Conservation (phyloP, 2,113 vertebrate species). For the Nesospiza acunhae region DNA sequence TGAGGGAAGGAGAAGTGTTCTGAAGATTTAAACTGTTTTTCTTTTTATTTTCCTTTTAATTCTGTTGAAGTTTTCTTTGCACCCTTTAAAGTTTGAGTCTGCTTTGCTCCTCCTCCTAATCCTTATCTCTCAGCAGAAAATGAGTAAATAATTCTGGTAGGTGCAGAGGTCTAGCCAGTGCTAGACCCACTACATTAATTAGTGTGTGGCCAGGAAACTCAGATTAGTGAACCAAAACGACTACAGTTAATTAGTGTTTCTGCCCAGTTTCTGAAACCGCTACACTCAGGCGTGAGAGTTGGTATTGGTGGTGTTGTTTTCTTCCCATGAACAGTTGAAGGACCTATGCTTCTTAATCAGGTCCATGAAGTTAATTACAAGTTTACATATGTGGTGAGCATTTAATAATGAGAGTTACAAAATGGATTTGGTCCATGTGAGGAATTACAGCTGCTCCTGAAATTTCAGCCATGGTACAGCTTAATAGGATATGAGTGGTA, state of each 20-base stretch:
- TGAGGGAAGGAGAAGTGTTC: not conserved
- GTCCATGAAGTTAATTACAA: not conserved
- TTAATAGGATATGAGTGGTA: not conserved
- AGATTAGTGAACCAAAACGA: not conserved
- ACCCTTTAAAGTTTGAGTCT: not conserved
- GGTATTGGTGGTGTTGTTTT: rapidly evolving
- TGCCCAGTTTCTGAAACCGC: not conserved
- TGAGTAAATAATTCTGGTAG: not conserved
- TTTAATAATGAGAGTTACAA: not conserved
- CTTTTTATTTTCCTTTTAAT: not conserved
- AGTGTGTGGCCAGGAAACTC: not conserved
- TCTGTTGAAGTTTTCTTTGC: not conserved
- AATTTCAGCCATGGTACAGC: not conserved
- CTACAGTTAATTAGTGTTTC: not conserved
- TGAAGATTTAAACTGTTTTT: not conserved
- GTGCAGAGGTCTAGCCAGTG: not conserved
- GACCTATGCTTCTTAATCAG: not conserved
- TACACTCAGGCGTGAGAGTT: not conserved
- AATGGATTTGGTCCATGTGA: not conserved
- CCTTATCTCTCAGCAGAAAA: not conserved
- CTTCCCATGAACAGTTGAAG: not conserved
- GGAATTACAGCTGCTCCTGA: not conserved
- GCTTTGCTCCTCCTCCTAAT: not conserved
- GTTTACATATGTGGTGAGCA: not conserved
- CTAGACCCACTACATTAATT: not conserved